Percentiles rank a stretch among this genome's conserved stretches.
These are phyloP conservation scores for Graptemys geographica DNA, from an alignment of 2,797 vertebrate genomes.

Conservation along the genomic window DNA sequence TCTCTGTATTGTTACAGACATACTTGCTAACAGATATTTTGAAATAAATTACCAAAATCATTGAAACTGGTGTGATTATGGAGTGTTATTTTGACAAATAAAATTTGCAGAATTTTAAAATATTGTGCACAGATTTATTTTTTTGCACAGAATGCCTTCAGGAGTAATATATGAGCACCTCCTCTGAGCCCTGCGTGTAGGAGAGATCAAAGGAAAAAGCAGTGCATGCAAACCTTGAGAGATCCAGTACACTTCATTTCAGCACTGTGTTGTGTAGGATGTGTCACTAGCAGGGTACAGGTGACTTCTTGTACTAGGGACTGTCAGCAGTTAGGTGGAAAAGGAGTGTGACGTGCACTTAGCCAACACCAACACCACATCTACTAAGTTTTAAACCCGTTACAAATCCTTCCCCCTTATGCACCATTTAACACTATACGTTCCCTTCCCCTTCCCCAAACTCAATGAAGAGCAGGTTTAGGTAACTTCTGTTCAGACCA, in stretches of 20 bases:
- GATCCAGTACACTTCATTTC: not conserved
- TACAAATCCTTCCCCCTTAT: not conserved
- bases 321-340: not conserved
- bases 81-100: too few species aligned
- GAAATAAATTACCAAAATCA: too few species aligned
- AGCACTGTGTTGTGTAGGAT: not conserved
- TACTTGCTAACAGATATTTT: too few species aligned
- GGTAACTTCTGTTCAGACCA: not conserved
- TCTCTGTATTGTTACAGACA: too few species aligned
- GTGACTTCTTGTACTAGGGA: not conserved
- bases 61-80: too few species aligned
- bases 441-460: not conserved
- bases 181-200: not conserved
- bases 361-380: not conserved
- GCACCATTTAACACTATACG: not conserved
- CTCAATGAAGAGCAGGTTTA: not conserved
- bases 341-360: not conserved
- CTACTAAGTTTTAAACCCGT: not conserved
- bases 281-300: not conserved
- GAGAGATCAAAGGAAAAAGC: not conserved
- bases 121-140: too few species aligned
- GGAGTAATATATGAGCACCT: not conserved
- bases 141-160: too few species aligned
- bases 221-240: not conserved
- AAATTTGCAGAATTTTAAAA: too few species aligned